Evolutionary conservation across 2,797 vertebrate genomes (phyloP).

Genomic region (Acanthurus lineatus): DNA sequence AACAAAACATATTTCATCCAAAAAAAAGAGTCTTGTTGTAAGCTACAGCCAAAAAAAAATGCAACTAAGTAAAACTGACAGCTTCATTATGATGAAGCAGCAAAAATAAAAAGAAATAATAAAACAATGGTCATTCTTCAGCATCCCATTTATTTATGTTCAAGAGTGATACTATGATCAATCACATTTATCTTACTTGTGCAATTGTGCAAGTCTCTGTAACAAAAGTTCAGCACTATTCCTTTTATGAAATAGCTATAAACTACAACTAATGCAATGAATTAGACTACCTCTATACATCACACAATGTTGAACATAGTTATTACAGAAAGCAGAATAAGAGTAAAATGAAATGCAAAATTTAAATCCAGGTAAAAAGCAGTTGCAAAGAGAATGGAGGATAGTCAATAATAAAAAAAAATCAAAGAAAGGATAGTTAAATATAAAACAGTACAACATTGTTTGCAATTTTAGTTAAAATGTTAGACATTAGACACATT

Average conservation of each 20-base stretch:
- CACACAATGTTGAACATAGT: not conserved
- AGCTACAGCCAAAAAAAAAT: not conserved
- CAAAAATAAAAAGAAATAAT: not conserved
- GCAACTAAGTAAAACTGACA: not conserved
- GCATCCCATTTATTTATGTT: not conserved
- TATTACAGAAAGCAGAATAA: not conserved
- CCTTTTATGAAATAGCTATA: no score
- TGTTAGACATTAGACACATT: not conserved
- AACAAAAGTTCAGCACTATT: not conserved
- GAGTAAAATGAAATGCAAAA: not conserved
- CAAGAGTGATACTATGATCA: not conserved
- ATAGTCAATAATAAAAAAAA: no score
- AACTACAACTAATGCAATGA: no score
- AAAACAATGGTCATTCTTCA: not conserved
- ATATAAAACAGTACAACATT: no score
- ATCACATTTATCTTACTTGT: not conserved
- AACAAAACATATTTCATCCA: not conserved
- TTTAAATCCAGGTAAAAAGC: not conserved
- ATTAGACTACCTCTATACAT: no score
- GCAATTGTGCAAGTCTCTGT: not conserved
- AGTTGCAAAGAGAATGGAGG: not conserved
- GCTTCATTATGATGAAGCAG: not conserved
- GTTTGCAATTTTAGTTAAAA: not conserved
- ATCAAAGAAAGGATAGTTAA: no score
- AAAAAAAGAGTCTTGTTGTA: not conserved